Evolutionary conservation across 2,113 vertebrate genomes (phyloP).

Genomic region (Mohoua ochrocephala): DNA sequence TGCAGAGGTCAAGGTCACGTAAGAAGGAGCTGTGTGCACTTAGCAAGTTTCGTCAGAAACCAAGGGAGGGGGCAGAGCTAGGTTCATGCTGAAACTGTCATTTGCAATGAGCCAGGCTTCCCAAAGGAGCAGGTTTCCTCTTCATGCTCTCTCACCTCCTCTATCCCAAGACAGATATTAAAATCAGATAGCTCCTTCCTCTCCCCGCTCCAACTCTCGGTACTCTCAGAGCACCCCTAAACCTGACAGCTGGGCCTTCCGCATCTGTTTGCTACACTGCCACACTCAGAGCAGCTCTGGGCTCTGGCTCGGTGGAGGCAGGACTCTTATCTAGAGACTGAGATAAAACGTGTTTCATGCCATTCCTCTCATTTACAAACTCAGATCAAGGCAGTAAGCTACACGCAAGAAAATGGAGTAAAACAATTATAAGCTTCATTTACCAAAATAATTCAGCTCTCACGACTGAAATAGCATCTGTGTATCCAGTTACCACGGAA

Average conservation of each 20-base stretch:
- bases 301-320: background rate
- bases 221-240: background rate
- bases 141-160: background rate
- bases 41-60: background rate
- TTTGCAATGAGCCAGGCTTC: background rate
- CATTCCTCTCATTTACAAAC: background rate
- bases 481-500: background rate
- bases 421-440: background rate
- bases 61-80: background rate
- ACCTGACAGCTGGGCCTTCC: background rate
- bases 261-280: background rate
- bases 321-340: background rate
- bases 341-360: accelerated
- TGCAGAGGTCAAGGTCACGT: background rate
- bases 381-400: background rate
- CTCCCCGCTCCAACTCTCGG: background rate
- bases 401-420: background rate
- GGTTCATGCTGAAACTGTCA: background rate
- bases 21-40: background rate
- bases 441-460: background rate
- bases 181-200: background rate
- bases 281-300: background rate
- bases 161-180: background rate
- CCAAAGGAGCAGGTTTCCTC: background rate
- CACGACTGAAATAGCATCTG: background rate